Conservation (phyloP, 2,888 invertebrate genomes). For the Leucophenga montana region DNA sequence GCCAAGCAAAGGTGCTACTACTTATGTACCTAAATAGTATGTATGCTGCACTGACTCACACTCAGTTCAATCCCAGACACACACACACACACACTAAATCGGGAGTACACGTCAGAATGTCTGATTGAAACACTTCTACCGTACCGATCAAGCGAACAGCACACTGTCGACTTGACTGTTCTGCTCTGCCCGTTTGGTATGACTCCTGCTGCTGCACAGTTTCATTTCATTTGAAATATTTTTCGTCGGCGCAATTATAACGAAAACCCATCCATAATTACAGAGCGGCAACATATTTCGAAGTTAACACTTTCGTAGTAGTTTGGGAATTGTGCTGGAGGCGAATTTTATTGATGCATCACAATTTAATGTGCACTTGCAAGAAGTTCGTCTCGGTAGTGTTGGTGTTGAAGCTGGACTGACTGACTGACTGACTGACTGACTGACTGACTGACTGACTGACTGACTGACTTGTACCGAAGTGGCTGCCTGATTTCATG, state of each 20-base stretch:
- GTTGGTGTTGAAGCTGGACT: conserved; percentile 1
- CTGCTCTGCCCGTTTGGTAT: conserved; percentile 28
- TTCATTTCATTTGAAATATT: conserved; percentile 61
- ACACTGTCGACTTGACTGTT: conserved; percentile 47
- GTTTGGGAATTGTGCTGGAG: conserved; percentile 63
- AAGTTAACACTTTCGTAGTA: conserved; percentile 73
- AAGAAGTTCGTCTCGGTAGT: conserved; percentile 29
- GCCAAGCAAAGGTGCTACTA: background rate
- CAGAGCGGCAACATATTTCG: conserved; percentile 70
- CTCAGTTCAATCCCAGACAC: no score
- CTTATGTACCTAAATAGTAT: no score
- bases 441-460: background rate
- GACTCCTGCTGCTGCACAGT: conserved; percentile 39
- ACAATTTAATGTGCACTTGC: conserved; percentile 62
- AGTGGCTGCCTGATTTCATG: background rate
- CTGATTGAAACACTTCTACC: conserved; percentile 44
- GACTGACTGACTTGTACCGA: background rate
- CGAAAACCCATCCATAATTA: conserved; percentile 70
- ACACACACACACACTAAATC: no score
- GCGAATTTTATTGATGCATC: conserved; percentile 68
- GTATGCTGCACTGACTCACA: no score
- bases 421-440: no score
- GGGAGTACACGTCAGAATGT: conserved; percentile 7
- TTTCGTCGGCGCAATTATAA: conserved; percentile 66
- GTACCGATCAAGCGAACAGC: conserved; percentile 39